A percentile compares a stretch with the other conserved stretches of the same genome.
Evolutionary conservation across 1,140 invertebrate genomes (phyloP).

Genomic region (Alviniconcha marisindica): DNA sequence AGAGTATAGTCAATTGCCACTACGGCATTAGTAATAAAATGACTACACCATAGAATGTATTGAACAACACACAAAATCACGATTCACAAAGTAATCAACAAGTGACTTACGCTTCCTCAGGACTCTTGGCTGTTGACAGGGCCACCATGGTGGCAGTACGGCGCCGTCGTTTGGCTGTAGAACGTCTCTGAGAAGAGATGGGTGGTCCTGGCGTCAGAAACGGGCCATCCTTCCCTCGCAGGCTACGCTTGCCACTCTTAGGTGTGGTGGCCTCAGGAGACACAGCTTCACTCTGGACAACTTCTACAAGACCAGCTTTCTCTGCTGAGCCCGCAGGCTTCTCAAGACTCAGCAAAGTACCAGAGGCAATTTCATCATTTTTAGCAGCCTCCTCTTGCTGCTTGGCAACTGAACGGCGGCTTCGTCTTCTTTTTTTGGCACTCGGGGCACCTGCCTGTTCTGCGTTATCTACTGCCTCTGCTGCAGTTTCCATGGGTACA

Average conservation of each 20-base stretch:
- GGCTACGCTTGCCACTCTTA: not conserved
- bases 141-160: slow-evolving; percentile 31
- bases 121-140: slow-evolving; percentile 29
- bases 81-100: not conserved
- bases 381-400: not conserved
- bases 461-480: not conserved
- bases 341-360: no score
- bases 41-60: no score
- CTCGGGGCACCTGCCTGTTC: not conserved
- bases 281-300: not conserved
- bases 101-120: slow-evolving; percentile 39
- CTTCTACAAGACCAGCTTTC: not conserved
- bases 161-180: slow-evolving; percentile 14
- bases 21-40: no score
- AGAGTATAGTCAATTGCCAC: no score
- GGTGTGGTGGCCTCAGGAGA: not conserved
- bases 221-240: not conserved
- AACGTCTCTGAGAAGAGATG: not conserved
- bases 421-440: not conserved
- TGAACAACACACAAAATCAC: slow-evolving; percentile 2
- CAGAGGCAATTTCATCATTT: no score
- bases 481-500: not conserved
- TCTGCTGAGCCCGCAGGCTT: no score
- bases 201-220: slow-evolving; percentile 31
- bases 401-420: slow-evolving; percentile 9